Base-by-base conservation (phyloP, 2,797 vertebrate species). In the Ambastaia sidthimunki region DNA sequence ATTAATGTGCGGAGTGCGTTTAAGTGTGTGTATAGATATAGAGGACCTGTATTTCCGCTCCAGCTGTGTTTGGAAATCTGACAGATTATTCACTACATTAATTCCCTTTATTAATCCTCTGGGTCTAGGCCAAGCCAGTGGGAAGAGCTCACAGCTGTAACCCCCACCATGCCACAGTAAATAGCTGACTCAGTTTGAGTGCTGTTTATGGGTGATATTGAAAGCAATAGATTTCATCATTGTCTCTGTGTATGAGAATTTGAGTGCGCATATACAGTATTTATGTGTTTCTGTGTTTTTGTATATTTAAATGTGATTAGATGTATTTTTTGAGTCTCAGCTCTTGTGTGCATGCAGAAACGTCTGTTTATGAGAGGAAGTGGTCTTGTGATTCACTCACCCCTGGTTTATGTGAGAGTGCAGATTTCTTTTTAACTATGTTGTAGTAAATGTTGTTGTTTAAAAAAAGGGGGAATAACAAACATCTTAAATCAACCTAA, bases 1-100 rank as follows among this genome's bases (percentile, higher is more conserved):
- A 21, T 54, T 57, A n/a, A 11, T 31, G 34, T 50, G 59, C 31
- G 34, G 21, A 60, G 68, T 80, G 70, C 71, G 71, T 82, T 71
- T 71, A 71, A 89, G 82, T 65, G 76, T 73, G 79, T 41, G 54
- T 67, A 50, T 83, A 76, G 73, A 74, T 76, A 41, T 72, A 76
- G 81, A 79, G 78, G 81, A 80, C 72, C 55, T 91, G 90, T 87
- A 93, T 91, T 93, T 94, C 92, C 92, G 89, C 92, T 93, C 92
- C 93, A 94, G 92, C 93, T 94, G 93, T 94, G 93, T 95, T 94
- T 92, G 92, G 92, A 90, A 94, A 93, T 94, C 91, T 93, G 92
- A 93, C 92, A 93, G 93, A 93, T 93, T 94, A 91, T 92, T 91
- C 93, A 92, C 92, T 93, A 91, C 92, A 93, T 94, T 93, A 91